Evolutionary conservation across 2,797 vertebrate species (phyloP), one percentile per base, ranked within the genome.

Genomic region (Siniperca undulata): DNA sequence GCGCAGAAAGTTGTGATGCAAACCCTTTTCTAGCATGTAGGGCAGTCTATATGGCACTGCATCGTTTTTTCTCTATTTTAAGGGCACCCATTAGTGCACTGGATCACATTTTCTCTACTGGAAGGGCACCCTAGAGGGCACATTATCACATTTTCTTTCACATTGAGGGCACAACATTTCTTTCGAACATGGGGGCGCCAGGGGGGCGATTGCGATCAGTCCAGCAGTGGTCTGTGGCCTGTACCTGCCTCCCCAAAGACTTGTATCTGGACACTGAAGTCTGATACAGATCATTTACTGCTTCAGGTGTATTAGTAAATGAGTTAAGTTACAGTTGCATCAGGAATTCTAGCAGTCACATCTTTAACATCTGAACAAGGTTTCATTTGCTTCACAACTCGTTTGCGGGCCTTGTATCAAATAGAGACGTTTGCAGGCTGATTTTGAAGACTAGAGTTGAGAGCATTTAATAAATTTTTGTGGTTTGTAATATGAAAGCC

Each of bases 401-500:
- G 2, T 36, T 19, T 19, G 7, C 6, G n/a, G 16, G 4, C 20
- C 22, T 50, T 17, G 5, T 60, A 20, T 70, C 40, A 9, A 64
- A 40, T 22, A 2, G 2, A n/a, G 5, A 36, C 7, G 10, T 19
- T 53, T 48, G 20, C 7, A 34, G 24, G n/a, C 24, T 30, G 22
- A 59, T 46, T 46, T 38, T 73, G 13, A 56, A 65, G 42, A 64
- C 30, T 12, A 20, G 24, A 55, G 30, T 12, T 6, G 2, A 64
- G 14, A 52, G 13, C 9, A 19, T 38, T 78, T 60, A 71, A 68
- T 73, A 8, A 53, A 40, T 68, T 70, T 58, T 40, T 69, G 66
- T 53, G 58, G 77, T 66, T 36, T 1, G 2, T 77, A 53, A 61
- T 55, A 42, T 70, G 20, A 82, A 83, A 83, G n/a, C 12, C 2